Base-by-base conservation (phyloP, 2,113 vertebrate genomes). In the Lagopus leucura region DNA sequence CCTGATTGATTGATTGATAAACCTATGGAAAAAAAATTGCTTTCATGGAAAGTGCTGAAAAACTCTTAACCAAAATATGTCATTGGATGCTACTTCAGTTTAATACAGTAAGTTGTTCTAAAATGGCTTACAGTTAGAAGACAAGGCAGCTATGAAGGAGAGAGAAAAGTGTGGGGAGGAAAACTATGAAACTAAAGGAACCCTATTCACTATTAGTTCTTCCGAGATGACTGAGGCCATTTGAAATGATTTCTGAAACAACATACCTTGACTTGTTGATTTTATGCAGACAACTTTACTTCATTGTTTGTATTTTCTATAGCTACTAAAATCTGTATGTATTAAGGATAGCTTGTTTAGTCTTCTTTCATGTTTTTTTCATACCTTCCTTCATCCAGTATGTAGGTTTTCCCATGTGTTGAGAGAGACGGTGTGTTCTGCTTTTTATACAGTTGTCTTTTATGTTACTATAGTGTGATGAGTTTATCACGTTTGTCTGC, bases 401-500 rank as follows among this genome's bases (percentile, higher is more conserved):
- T 36, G 27, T 85, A 7, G 74, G 42, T 9, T 69, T 72, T 13
- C 32, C 45, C 27, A 14, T 54, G 52, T 22, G 8, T 80, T 88
- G 58, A 34, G 43, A 74, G 69, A 50, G 24, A 64, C 42, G 89
- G n/a, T 22, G 8, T 83, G 40, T 38, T 96, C 43, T 90, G 27
- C 1, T 74, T 94, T 97, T 83, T 78, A 18, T 79, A 69, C 79
- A 43, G 14, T n/a, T 83, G 43, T 43, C 40, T 94, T 89, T 77
- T 30, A 61, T 76, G 74, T 96, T 65, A 65, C 71, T 89, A 71
- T 83, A 92, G 14, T 86, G 11, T 92, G 67, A 87, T 79, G 69
- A 91, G n/a, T 81, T 86, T 66, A 83, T 96, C 5, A 80, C 91
- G 48, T 32, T 94, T 93, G 96, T 90, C 50, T 96, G 50, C 38